Conservation (phyloP, 1,140 invertebrate species). For the Wasmannia auropunctata region DNA sequence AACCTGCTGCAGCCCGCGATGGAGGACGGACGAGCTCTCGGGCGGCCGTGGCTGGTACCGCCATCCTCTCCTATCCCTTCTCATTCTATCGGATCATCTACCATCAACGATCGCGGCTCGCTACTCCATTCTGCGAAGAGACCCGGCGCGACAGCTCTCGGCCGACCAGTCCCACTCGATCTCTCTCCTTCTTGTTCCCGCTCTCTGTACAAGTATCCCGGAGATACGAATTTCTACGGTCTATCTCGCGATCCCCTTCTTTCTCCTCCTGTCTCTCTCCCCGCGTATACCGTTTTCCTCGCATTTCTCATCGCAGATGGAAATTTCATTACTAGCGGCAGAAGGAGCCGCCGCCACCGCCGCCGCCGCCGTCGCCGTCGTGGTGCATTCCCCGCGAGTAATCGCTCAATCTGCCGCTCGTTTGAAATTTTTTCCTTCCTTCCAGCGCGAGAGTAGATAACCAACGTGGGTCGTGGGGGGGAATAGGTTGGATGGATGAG, state of each 20-base stretch:
- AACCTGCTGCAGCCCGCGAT: conserved; percentile 54
- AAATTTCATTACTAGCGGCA: conserved; percentile 22
- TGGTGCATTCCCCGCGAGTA: too few species aligned
- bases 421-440: not conserved
- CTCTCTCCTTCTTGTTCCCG: not conserved
- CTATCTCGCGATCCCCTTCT: too few species aligned
- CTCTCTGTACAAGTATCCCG: not conserved
- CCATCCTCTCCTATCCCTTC: conserved; percentile 82
- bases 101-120: conserved; percentile 60
- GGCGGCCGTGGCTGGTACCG: conserved; percentile 82
- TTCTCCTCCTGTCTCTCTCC: not conserved
- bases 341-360: too few species aligned
- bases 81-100: conserved; percentile 72
- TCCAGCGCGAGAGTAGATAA: not conserved
- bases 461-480: not conserved
- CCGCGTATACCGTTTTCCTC: not conserved
- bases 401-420: not conserved
- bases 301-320: not conserved
- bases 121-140: conserved; percentile 36
- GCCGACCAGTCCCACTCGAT: conserved; percentile 23
- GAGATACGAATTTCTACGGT: conserved; percentile 12
- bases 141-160: conserved; percentile 28
- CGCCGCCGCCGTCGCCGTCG: too few species aligned
- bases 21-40: conserved; percentile 74
- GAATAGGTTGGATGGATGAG: conserved; percentile 50